Percentiles rank a stretch among this genome's conserved stretches.
These are phyloP conservation scores for Phasianus colchicus DNA, from an alignment of 2,113 vertebrate genomes.

Conservation along the genomic window DNA sequence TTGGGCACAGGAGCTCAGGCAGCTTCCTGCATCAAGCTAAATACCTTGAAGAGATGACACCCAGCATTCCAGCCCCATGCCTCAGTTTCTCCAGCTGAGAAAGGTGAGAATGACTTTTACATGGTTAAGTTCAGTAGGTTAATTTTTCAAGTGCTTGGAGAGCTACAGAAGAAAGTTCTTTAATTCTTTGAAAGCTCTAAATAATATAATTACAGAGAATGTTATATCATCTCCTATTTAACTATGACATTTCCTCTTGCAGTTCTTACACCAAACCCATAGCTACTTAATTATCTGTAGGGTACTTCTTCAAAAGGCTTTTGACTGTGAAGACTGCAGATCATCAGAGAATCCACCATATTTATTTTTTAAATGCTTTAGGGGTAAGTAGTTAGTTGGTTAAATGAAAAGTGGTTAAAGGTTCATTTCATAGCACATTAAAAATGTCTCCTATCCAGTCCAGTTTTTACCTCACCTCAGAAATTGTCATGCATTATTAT, in stretches of 20 bases:
- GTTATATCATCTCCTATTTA: constrained; percentile 20
- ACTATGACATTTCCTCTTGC: neutral
- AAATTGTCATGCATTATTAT: neutral
- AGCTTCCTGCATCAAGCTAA: neutral
- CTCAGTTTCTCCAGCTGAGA: constrained; percentile 11
- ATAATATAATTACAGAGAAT: constrained; percentile 1
- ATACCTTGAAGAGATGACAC: neutral
- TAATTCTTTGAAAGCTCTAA: neutral
- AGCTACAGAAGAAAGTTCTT: neutral
- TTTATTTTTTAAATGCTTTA: constrained; percentile 26
- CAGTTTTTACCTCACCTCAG: constrained; percentile 15
- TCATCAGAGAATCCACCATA: neutral
- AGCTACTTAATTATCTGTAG: constrained; percentile 19
- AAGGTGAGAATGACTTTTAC: neutral
- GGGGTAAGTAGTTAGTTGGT: constrained; percentile 3
- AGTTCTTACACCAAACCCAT: neutral
- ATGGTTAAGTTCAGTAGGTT: neutral
- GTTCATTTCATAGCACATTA: constrained; percentile 2
- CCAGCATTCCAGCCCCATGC: neutral
- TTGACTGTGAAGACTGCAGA: neutral
- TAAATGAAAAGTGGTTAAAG: constrained; percentile 24
- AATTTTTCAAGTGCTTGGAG: neutral
- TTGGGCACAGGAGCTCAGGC: neutral
- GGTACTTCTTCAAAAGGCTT: constrained; percentile 4
- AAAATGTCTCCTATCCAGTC: neutral